Conservation (phyloP, 2,888 invertebrate genomes). For the Lamellibrachia columna region DNA sequence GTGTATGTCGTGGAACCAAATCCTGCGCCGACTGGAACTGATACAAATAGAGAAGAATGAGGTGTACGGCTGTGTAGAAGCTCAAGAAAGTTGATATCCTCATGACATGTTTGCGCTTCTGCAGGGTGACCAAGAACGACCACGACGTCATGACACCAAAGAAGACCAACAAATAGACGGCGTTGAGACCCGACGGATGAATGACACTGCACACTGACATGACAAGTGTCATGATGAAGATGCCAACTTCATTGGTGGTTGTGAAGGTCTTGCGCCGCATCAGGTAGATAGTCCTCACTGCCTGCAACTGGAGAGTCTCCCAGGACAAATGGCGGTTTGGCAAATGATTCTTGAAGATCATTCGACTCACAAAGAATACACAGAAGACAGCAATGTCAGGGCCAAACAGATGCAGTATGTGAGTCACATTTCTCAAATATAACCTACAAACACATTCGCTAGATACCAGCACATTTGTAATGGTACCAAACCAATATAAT, state of each 20-base stretch:
- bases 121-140: slow-evolving; percentile 80
- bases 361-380: neutral
- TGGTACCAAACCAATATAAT: too few species aligned
- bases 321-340: neutral
- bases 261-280: neutral
- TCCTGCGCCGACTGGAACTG: slow-evolving; percentile 86
- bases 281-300: neutral
- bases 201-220: slow-evolving; percentile 72
- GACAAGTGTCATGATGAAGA: slow-evolving; percentile 50
- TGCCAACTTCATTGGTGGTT: slow-evolving; percentile 34
- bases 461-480: too few species aligned
- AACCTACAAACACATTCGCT: neutral
- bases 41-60: slow-evolving; percentile 79
- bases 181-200: slow-evolving; percentile 84
- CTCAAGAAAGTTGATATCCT: slow-evolving; percentile 57
- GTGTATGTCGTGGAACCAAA: slow-evolving; percentile 74
- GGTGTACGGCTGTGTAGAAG: slow-evolving; percentile 80
- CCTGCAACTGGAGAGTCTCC: neutral
- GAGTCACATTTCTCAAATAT: neutral
- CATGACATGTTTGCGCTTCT: slow-evolving; percentile 76
- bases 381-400: neutral
- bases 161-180: slow-evolving; percentile 87
- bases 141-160: slow-evolving; percentile 79
- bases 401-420: neutral
- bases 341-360: neutral